Evolutionary conservation across 2,797 vertebrate genomes (phyloP).

Genomic region (Xenops minutus): DNA sequence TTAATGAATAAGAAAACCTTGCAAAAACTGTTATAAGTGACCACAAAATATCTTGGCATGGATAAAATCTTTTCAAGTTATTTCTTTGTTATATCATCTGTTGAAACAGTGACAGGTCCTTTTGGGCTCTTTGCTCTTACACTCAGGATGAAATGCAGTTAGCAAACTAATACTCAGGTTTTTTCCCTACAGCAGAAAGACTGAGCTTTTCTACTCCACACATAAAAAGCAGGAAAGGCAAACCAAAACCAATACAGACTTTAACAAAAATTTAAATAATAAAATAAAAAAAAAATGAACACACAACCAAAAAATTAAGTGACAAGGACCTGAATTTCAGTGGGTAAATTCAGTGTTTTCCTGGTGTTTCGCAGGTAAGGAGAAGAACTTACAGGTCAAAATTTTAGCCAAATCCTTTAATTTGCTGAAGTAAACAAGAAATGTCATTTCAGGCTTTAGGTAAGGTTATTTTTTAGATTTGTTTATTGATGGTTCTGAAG

Average conservation of each 20-base stretch:
- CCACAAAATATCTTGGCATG: not conserved
- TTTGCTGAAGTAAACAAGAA: not conserved
- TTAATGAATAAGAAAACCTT: not conserved
- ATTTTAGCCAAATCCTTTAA: not conserved
- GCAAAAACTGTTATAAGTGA: not conserved
- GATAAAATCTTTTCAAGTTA: not conserved
- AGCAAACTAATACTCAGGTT: not conserved
- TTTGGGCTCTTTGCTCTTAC: not conserved
- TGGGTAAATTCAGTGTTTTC: not conserved
- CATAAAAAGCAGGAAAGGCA: not conserved
- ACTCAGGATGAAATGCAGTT: not conserved
- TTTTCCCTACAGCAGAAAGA: not conserved
- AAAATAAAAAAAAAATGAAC: too few relatives aligned
- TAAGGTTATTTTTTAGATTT: not conserved
- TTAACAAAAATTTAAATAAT: not conserved
- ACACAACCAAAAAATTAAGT: not conserved
- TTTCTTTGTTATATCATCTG: not conserved
- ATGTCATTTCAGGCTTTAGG: not conserved
- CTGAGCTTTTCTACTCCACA: not conserved
- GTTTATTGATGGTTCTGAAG: not conserved
- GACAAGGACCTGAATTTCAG: not conserved
- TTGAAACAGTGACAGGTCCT: not conserved
- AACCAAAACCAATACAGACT: not conserved
- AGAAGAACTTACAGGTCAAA: not conserved
- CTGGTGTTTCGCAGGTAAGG: not conserved